A percentile compares a stretch with the other conserved stretches of the same genome.
These are phyloP conservation scores for Philopotamus ludificatus DNA, from an alignment of 1,140 invertebrate species.

Conservation along the genomic window DNA sequence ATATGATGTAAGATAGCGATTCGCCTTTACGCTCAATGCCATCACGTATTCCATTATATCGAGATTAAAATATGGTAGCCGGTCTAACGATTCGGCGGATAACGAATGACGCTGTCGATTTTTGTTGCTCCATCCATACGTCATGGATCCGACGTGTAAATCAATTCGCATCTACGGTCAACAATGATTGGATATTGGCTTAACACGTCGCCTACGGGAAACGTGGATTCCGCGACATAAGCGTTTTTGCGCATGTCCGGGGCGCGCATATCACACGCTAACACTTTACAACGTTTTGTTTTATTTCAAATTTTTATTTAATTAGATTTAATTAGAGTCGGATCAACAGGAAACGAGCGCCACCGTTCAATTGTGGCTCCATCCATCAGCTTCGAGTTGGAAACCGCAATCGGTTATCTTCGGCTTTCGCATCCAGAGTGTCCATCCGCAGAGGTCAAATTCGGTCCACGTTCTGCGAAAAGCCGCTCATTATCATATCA, in stretches of 20 bases:
- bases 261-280: not conserved
- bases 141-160: too few species aligned
- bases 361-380: not conserved
- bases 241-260: not conserved
- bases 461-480: not conserved
- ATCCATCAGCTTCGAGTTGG: not conserved
- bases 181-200: too few species aligned
- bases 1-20: too few species aligned
- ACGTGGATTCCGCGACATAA: not conserved
- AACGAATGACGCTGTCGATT: too few species aligned
- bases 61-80: too few species aligned
- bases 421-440: not conserved
- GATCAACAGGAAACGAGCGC: not conserved
- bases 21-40: too few species aligned
- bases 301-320: not conserved
- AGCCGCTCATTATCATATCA: slow-evolving; percentile 1
- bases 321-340: too few species aligned
- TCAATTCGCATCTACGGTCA: too few species aligned
- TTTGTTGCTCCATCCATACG: too few species aligned
- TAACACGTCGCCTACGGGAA: not conserved
- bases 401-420: not conserved
- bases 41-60: too few species aligned
- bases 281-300: not conserved
- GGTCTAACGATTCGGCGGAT: too few species aligned
- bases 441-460: not conserved